Conservation (phyloP, 2,888 invertebrate species). For the Morpho deidamia region DNA sequence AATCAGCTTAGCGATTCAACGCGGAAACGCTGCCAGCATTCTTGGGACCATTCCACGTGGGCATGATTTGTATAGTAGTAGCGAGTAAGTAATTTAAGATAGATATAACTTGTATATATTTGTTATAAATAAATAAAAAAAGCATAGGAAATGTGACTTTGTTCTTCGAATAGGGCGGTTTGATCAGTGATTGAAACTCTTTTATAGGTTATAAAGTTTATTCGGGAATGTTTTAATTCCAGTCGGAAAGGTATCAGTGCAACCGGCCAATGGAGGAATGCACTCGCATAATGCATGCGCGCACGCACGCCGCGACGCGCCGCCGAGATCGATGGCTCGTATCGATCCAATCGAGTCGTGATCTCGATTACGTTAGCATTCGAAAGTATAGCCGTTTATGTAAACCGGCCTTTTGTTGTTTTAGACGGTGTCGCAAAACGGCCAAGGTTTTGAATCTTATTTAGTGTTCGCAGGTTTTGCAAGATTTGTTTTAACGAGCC, state of each 20-base stretch:
- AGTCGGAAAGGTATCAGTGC: conserved; percentile 18
- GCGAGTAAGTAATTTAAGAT: too few species aligned
- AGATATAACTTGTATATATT: too few species aligned
- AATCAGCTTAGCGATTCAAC: too few species aligned
- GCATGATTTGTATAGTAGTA: too few species aligned
- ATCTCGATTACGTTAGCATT: conserved; percentile 65
- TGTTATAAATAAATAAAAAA: too few species aligned
- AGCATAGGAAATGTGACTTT: too few species aligned
- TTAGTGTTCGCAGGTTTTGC: conserved; percentile 12
- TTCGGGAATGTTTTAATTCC: neutral
- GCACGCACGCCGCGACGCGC: conserved; percentile 60
- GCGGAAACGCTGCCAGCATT: too few species aligned
- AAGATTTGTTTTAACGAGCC: conserved; percentile 8
- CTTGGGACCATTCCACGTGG: too few species aligned
- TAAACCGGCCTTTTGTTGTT: conserved; percentile 48
- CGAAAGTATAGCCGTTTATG: conserved; percentile 59
- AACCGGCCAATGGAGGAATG: conserved; percentile 44
- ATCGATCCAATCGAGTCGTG: conserved; percentile 71
- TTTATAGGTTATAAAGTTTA: too few species aligned
- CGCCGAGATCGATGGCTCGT: conserved; percentile 66
- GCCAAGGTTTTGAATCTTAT: conserved; percentile 16
- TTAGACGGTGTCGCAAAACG: conserved; percentile 25
- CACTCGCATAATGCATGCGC: conserved; percentile 66
- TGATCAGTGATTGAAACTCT: neutral
- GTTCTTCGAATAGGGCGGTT: too few species aligned